A percentile compares a stretch with the other conserved stretches of the same genome.
These are phyloP conservation scores for Phymanthus crucifer DNA, from an alignment of 92 coral and sea anemone species.

Conservation along the genomic window DNA sequence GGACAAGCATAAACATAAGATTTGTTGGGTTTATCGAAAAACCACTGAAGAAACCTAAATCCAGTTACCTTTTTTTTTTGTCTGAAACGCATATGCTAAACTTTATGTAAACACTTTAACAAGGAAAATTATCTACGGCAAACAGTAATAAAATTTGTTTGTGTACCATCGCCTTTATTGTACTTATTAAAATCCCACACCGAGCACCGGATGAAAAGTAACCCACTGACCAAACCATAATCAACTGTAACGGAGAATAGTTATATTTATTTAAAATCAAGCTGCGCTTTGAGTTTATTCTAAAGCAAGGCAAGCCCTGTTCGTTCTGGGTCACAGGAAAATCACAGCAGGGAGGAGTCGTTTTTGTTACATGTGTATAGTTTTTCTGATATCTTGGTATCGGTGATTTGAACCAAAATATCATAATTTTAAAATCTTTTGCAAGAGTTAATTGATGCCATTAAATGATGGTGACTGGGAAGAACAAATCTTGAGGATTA, in stretches of 20 bases:
- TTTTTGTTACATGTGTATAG: conserved; percentile 10
- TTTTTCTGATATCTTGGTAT: conserved; percentile 23
- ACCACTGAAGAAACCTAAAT: neutral
- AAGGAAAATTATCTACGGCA: conserved; percentile 27
- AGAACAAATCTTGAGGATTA: conserved; percentile 75
- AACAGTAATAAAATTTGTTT: conserved; percentile 32
- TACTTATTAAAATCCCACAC: conserved; percentile 19
- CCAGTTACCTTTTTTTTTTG: conserved; percentile 8
- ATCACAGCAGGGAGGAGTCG: conserved; percentile 11
- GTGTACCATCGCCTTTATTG: conserved; percentile 36
- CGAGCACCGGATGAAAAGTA: conserved; percentile 40
- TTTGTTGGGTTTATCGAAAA: conserved; percentile 9
- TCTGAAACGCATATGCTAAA: conserved; percentile 13
- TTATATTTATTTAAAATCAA: conserved; percentile 10
- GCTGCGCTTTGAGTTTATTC: neutral
- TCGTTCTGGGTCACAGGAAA: neutral
- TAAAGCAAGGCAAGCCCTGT: neutral
- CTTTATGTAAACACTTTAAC: conserved; percentile 29
- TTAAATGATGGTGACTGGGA: conserved; percentile 32
- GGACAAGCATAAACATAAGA: conserved; percentile 18
- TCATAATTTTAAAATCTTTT: conserved; percentile 24
- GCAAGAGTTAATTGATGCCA: conserved; percentile 52
- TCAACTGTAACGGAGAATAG: conserved; percentile 19
- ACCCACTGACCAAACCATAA: conserved; percentile 28
- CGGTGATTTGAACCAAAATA: conserved; percentile 25